Evolutionary conservation across 2,113 vertebrate genomes (phyloP), one percentile per base, ranked within the genome.

Genomic region (Grammomys dolichurus): DNA sequence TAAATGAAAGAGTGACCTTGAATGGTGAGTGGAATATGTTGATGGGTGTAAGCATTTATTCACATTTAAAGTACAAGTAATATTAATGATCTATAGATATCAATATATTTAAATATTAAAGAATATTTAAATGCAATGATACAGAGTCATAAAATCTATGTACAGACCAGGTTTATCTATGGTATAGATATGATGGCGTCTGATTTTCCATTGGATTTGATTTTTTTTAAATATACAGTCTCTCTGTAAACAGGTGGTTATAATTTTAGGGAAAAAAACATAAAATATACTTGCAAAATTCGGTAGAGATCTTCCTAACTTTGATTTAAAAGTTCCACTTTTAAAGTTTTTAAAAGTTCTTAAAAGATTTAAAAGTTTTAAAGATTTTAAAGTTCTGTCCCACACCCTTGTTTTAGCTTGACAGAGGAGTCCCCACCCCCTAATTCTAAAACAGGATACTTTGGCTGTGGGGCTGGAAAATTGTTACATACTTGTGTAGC

Each of bases 401-500:
- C 76, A 96, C 84, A 91, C 43, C 95, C 63, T 65, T 93, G 19
- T 3, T 93, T 97, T 96, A 97, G 69, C 88, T 98, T 97, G 87
- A 94, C 86, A 97, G 56, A 96, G 92, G 81, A 96, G 85, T 95
- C 0, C 17, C 40, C 3, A 0, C n/a, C 13, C 2, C 14, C 28
- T 69, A 93, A 91, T 97, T 97, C 91, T 94, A 98, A 98, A 98
- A 97, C 97, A 97, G 84, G 48, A 96, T 97, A 80, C 97, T 97
- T 97, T 98, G 98, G 98, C 98, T 91, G 40, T 98, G 96, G 97
- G 95, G 86, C 82, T 98, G 98, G 98, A 98, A 98, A 98, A 98
- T 98, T 97, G 97, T 98, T 98, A 93, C 91, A 98, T 97, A 97
- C 90, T 96, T 98, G 63, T 69, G 94, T 98, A 97, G 98, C 98